Evolutionary conservation across 2,113 vertebrate genomes (phyloP).

Genomic region (Pelodiscus sinensis): DNA sequence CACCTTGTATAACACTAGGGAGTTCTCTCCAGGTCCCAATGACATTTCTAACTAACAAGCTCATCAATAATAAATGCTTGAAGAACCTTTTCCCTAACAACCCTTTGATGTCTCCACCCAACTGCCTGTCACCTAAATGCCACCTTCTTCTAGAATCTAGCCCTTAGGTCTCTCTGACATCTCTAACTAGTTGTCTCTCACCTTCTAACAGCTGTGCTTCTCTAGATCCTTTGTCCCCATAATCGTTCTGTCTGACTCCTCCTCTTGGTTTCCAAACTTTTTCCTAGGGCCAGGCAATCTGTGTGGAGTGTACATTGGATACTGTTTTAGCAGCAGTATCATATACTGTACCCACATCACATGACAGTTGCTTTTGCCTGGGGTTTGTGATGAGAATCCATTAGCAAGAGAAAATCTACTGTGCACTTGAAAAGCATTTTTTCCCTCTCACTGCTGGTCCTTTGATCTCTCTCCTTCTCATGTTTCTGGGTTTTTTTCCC

Average conservation of each 20-base stretch:
- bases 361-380: background rate
- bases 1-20: background rate
- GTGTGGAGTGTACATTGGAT: background rate
- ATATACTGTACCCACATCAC: background rate
- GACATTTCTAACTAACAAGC: background rate
- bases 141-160: background rate
- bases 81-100: background rate
- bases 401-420: conserved; percentile 22
- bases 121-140: background rate
- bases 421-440: background rate
- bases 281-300: background rate
- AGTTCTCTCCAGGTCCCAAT: background rate
- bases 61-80: background rate
- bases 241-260: accelerated
- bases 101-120: accelerated
- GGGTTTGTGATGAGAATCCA: conserved; percentile 6
- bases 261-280: background rate
- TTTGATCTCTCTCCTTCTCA: conserved; percentile 60
- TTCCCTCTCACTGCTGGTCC: background rate
- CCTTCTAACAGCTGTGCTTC: background rate
- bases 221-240: background rate
- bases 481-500: background rate
- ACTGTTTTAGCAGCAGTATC: background rate
- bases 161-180: background rate
- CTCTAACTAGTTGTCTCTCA: background rate